Evolutionary conservation across 2,797 vertebrate genomes (phyloP), one percentile per base, ranked within the genome.

Genomic region (Atherinosoma microstoma): DNA sequence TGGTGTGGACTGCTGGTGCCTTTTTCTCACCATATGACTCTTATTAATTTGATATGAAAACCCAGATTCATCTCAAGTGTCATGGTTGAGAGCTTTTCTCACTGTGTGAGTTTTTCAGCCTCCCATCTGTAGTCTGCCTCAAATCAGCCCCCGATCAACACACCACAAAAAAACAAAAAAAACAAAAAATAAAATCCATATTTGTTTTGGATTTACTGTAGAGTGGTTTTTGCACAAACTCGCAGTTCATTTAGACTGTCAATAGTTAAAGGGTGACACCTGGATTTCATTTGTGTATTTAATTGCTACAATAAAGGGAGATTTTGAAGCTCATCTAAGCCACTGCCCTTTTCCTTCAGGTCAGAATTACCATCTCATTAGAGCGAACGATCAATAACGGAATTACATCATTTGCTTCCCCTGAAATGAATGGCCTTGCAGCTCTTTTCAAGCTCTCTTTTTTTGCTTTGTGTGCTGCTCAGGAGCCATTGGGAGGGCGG

Each of bases 21-120:
- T 74, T 73, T 79, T 77, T 77, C 76, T 82, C 74, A 70, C 84
- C 89, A 92, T 88, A 82, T 92, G 89, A 91, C 79, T 89, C 82
- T 79, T 84, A 88, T 91, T 90, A 91, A 84, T 73, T 81, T 76
- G 79, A 90, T 89, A 80, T 83, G 73, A 84, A 92, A 89, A 80
- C 53, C 73, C 80, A 32, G 77, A 83, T 84, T 78, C 76, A 32
- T 89, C 70, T 72, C 79, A 71, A 76, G 84, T 87, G 85, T 83
- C 78, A 84, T 73, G 73, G 79, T 88, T 40, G 22, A 77, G 74
- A 79, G 74, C 69, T 75, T 53, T 86, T 89, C 87, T 83, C 77
- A 34, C 65, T 66, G 47, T 66, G 66, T 82, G 84, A 60, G 78
- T 80, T 82, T 83, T 84, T 80, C 59, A 82, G 20, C 70, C 66